Evolutionary conservation across 2,113 vertebrate species (phyloP).

Genomic region (Podilymbus podiceps): DNA sequence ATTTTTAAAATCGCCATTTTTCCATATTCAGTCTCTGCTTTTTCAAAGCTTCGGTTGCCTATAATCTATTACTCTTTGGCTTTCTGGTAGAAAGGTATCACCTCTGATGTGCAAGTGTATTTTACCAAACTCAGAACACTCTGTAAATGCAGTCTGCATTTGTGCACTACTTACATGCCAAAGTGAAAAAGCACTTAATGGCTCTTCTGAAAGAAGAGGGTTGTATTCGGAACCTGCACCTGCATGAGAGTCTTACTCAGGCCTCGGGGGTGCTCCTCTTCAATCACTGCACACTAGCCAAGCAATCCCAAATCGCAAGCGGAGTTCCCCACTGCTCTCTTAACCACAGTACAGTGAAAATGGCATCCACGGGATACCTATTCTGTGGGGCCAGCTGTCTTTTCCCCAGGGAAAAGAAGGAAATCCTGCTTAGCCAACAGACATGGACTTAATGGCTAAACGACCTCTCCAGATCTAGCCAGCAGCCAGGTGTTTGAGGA

Average conservation of each 20-base stretch:
- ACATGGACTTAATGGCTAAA: fast-evolving
- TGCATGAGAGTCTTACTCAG: fast-evolving
- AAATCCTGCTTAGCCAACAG: neutral
- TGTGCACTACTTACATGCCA: neutral
- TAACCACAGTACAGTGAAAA: fast-evolving
- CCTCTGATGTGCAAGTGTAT: fast-evolving
- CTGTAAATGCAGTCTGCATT: fast-evolving
- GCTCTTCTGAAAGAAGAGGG: neutral
- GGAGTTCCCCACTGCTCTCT: fast-evolving
- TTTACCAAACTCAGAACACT: neutral
- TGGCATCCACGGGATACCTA: neutral
- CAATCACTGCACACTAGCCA: too few relatives aligned
- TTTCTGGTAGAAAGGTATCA: neutral
- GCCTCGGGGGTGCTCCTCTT: neutral
- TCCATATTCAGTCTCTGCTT: neutral
- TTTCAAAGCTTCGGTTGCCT: neutral
- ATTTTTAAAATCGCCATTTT: neutral
- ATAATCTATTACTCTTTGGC: neutral
- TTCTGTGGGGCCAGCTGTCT: neutral
- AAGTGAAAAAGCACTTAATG: neutral
- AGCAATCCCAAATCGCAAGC: fast-evolving
- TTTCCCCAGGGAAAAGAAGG: neutral
- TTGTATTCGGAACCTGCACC: neutral
- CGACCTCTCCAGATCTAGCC: neutral
- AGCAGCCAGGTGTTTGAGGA: neutral